These are phyloP conservation scores for Drosophila recens DNA, from an alignment of 2,888 invertebrate species.

Conservation along the genomic window DNA sequence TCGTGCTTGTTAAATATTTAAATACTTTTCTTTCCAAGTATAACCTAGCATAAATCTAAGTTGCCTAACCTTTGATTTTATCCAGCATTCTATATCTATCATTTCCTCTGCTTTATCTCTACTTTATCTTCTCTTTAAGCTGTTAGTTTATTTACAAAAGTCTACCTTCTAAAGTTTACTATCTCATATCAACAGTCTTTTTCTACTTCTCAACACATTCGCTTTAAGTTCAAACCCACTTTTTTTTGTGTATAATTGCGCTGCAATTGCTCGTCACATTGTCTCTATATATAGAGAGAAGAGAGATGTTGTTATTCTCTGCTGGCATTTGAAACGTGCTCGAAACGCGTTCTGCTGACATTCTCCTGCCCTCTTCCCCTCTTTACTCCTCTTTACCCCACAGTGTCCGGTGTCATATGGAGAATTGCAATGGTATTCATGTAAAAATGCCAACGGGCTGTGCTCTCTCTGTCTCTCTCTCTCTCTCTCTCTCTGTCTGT, in stretches of 20 bases:
- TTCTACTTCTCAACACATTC: background rate
- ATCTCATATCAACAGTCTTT: background rate
- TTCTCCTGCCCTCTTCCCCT: background rate
- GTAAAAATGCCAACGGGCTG: slow-evolving; percentile 57
- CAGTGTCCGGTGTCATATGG: background rate
- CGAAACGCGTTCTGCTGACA: slow-evolving; percentile 32
- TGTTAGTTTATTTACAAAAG: background rate
- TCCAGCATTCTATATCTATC: background rate
- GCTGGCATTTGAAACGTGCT: slow-evolving; percentile 43
- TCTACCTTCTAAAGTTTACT: background rate
- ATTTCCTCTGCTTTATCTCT: background rate
- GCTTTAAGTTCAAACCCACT: background rate
- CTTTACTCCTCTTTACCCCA: background rate
- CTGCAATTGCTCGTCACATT: slow-evolving; percentile 10
- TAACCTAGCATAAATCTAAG: background rate
- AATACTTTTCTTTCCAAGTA: too few species aligned
- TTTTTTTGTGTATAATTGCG: slow-evolving; percentile 21
- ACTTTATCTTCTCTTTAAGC: background rate
- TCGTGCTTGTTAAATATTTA: too few species aligned
- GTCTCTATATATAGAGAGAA: slow-evolving; percentile 1
- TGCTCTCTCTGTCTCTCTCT: slow-evolving; percentile 11
- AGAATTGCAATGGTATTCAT: slow-evolving; percentile 36
- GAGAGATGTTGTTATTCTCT: slow-evolving; percentile 21
- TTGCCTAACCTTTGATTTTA: background rate
- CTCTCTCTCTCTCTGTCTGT: background rate